Percentiles rank a stretch among this genome's conserved stretches.
These are phyloP conservation scores for Drymodes brunneopygia DNA, from an alignment of 2,113 vertebrate species.

Conservation along the genomic window DNA sequence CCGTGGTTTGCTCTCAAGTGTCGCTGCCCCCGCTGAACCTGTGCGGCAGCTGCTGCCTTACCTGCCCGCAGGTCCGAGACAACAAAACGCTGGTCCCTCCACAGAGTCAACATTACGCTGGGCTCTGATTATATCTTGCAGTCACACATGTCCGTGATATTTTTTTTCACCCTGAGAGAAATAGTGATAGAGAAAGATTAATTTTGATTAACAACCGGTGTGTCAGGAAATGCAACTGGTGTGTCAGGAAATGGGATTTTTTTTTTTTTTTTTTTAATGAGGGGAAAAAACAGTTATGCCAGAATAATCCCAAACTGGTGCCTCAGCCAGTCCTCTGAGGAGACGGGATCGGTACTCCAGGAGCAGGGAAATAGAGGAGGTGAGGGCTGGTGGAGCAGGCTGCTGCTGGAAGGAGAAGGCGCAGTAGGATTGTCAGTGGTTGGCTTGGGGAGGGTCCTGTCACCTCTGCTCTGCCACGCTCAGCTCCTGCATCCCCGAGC, in stretches of 20 bases:
- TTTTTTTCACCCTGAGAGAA: not conserved
- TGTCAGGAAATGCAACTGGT: not conserved
- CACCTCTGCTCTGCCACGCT: fast-evolving
- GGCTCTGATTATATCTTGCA: fast-evolving
- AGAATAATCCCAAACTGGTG: not conserved
- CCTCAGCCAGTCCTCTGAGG: not conserved
- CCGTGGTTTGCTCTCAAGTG: not conserved
- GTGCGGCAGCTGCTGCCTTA: not conserved
- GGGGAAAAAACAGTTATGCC: not conserved
- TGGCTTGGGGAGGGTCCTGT: not conserved
- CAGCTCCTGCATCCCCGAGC: not conserved
- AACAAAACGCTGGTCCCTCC: not conserved
- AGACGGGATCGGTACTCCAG: fast-evolving
- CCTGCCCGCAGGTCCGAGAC: fast-evolving
- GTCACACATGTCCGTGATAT: fast-evolving
- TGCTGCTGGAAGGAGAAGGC: not conserved
- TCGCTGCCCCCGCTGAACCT: not conserved
- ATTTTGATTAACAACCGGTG: not conserved
- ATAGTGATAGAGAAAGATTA: not conserved
- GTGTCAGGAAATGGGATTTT: not conserved
- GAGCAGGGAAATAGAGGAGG: not conserved
- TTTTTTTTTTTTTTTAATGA: not conserved
- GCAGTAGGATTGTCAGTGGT: not conserved
- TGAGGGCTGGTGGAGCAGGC: not conserved
- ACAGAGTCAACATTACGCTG: fast-evolving